Evolutionary conservation across 2,888 invertebrate genomes (phyloP).

Genomic region (Drosophila mimica): DNA sequence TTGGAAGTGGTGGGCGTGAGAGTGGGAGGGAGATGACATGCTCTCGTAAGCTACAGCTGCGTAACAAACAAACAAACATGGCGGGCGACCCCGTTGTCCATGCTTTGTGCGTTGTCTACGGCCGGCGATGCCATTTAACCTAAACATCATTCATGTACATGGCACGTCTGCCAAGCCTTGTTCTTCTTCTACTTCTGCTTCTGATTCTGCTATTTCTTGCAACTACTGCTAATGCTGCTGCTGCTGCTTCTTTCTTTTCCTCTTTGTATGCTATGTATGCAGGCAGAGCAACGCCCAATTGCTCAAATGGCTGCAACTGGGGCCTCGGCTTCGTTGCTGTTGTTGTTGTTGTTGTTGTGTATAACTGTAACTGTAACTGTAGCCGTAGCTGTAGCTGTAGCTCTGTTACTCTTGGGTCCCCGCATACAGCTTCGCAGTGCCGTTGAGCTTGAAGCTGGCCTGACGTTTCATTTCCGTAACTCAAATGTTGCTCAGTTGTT

Average conservation of each 20-base stretch:
- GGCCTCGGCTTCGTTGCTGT: constrained; percentile 8
- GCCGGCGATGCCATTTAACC: constrained; percentile 62
- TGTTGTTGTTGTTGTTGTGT: not conserved
- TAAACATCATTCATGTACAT: constrained; percentile 70
- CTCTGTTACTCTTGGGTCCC: constrained; percentile 42
- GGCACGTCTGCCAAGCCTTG: constrained; percentile 46
- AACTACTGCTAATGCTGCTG: constrained; percentile 2
- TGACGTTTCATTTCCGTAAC: constrained; percentile 81
- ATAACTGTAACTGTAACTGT: constrained; percentile 17
- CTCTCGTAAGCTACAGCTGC: constrained; percentile 40
- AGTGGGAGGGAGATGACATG: constrained; percentile 1
- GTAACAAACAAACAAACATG: constrained; percentile 36
- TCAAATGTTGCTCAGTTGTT: constrained; percentile 69
- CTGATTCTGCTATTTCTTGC: constrained; percentile 1
- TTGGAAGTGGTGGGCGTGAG: not conserved
- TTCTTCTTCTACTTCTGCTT: constrained; percentile 11
- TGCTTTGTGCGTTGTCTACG: constrained; percentile 48
- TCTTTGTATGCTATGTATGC: constrained; percentile 19
- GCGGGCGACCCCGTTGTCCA: constrained; percentile 6
- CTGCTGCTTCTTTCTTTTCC: not conserved
- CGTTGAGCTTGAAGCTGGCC: constrained; percentile 27
- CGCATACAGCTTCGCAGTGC: constrained; percentile 22
- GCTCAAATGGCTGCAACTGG: constrained; percentile 60
- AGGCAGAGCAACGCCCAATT: constrained; percentile 56
- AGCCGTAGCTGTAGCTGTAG: not conserved